Evolutionary conservation across 1,140 invertebrate species (phyloP).

Genomic region (Muscidifurax raptorellus): DNA sequence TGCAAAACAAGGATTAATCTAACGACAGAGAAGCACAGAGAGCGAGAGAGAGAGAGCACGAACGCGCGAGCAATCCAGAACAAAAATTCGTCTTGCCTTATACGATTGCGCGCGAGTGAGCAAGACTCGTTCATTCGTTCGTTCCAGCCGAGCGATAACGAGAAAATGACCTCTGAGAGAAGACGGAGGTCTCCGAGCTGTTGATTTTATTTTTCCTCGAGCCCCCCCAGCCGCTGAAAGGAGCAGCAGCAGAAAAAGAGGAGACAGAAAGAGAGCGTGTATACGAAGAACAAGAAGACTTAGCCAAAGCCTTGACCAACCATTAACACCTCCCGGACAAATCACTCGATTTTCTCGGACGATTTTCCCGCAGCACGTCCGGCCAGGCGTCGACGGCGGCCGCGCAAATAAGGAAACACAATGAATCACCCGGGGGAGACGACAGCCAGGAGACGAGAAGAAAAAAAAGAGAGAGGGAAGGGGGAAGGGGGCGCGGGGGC

Average conservation of each 20-base stretch:
- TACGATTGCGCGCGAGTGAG: not conserved
- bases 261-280: not conserved
- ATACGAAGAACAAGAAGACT: not conserved
- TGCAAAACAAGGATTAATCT: constrained; percentile 24
- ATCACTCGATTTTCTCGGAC: constrained; percentile 75
- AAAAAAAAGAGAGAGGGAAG: constrained; percentile 30
- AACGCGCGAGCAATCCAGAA: not conserved
- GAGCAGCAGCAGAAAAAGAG: constrained; percentile 1
- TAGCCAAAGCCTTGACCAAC: constrained; percentile 28
- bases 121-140: constrained; percentile 6
- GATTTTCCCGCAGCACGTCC: constrained; percentile 74
- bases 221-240: not conserved
- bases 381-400: not conserved
- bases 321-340: constrained; percentile 75
- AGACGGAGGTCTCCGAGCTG: constrained; percentile 37
- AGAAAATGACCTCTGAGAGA: constrained; percentile 51
- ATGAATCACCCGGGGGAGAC: constrained; percentile 75
- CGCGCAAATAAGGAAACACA: constrained; percentile 74
- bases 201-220: constrained; percentile 45
- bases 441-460: constrained; percentile 58
- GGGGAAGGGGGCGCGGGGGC: not conserved
- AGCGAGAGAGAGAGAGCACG: not conserved
- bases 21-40: not conserved
- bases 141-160: constrained; percentile 5
- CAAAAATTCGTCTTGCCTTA: constrained; percentile 30